These are phyloP conservation scores for Neolamprologus sp. DNA, from an alignment of 2,113 vertebrate species.

Conservation along the genomic window DNA sequence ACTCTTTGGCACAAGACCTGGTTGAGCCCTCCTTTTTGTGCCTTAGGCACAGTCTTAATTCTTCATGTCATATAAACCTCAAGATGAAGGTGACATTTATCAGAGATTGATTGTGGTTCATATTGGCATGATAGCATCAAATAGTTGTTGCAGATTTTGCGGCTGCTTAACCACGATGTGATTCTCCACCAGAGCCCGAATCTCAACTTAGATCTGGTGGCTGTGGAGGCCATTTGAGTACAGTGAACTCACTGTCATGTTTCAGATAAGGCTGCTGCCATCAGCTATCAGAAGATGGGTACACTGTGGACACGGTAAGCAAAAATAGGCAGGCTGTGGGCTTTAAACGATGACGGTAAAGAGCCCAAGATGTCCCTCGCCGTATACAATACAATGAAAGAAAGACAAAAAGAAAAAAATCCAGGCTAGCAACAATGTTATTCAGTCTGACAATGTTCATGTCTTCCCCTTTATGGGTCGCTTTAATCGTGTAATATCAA, in stretches of 20 bases:
- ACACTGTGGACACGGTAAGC: background rate
- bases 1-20: background rate
- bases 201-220: background rate
- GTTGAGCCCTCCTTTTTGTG: background rate
- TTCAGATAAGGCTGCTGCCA: background rate
- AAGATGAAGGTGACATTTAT: background rate
- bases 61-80: background rate
- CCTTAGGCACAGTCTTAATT: background rate
- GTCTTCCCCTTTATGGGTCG: background rate
- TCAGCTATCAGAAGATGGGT: background rate
- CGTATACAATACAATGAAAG: background rate
- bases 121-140: background rate
- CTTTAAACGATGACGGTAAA: background rate
- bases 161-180: background rate
- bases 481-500: background rate
- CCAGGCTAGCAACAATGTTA: background rate
- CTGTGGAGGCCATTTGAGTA: background rate
- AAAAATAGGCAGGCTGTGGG: background rate
- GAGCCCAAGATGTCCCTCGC: fast-evolving
- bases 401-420: background rate
- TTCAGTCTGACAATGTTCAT: background rate
- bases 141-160: background rate
- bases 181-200: background rate
- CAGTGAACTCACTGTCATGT: background rate
- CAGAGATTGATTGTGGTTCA: background rate